phyloP scores from a whole-genome alignment of 2,888 invertebrate genomes.

The Plebejus melissa region DNA sequence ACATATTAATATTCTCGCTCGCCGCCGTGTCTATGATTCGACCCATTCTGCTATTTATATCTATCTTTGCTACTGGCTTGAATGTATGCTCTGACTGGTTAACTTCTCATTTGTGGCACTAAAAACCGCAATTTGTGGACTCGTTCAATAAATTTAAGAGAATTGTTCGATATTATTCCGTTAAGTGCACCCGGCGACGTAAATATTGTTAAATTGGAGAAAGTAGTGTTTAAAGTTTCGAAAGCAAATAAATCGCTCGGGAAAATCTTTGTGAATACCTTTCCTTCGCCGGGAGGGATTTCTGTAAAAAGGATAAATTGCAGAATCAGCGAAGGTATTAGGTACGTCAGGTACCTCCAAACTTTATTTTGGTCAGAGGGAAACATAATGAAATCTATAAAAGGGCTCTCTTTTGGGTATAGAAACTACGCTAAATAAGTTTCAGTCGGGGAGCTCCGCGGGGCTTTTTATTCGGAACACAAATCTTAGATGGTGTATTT shows the following conservation, averaged over 20 bases:
- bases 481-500: not conserved
- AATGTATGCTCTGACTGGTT: constrained; percentile 14
- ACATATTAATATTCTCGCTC: constrained; percentile 21
- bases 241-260: not conserved
- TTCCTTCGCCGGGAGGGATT: constrained; percentile 5
- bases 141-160: not conserved
- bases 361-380: constrained; percentile 25
- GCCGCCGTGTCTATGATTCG: constrained; percentile 23
- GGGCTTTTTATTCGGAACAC: not conserved
- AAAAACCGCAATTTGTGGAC: not conserved
- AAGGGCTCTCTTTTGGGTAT: constrained; percentile 22
- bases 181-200: not conserved
- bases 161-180: not conserved
- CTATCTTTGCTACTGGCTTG: constrained; percentile 7
- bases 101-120: not conserved
- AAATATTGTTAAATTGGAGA: constrained; percentile 3
- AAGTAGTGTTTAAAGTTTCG: constrained; percentile 6
- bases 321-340: constrained; percentile 18
- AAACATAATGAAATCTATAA: constrained; percentile 19
- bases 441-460: not conserved
- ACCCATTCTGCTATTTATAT: constrained; percentile 26
- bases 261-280: constrained; percentile 5
- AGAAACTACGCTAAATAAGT: constrained; percentile 26
- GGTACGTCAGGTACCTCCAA: constrained; percentile 15
- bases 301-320: constrained; percentile 19